phyloP scores from a whole-genome alignment of 2,797 vertebrate genomes.

The Chrysolophus pictus region DNA sequence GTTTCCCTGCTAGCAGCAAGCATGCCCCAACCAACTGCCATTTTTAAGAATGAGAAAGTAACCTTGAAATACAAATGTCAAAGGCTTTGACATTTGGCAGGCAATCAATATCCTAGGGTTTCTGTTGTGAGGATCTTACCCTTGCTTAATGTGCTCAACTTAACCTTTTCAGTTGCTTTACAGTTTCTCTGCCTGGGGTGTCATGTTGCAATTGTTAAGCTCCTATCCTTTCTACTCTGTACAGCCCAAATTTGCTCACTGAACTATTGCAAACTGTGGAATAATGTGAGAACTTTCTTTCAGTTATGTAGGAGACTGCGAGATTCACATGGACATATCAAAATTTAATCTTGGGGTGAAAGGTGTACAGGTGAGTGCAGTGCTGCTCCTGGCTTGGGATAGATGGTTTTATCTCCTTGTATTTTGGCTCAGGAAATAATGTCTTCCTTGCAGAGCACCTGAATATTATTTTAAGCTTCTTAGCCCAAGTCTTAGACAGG shows the following conservation, averaged over 20 bases:
- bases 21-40: background rate
- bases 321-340: constrained; percentile 90
- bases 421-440: background rate
- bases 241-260: background rate
- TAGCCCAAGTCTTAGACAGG: background rate
- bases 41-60: background rate
- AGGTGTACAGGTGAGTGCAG: constrained; percentile 85
- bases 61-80: background rate
- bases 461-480: background rate
- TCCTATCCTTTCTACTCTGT: background rate
- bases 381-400: background rate
- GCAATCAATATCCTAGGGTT: background rate
- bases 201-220: background rate
- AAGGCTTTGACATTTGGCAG: background rate
- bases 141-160: background rate
- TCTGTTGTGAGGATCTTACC: background rate
- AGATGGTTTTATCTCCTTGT: background rate
- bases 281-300: constrained; percentile 38
- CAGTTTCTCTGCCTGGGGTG: background rate
- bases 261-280: background rate
- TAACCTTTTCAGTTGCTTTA: background rate
- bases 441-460: background rate
- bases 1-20: background rate
- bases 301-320: constrained; percentile 91
- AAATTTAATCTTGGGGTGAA: constrained; percentile 89